phyloP scores from a whole-genome alignment of 2,888 invertebrate genomes.

The Nemoura dubitans region DNA sequence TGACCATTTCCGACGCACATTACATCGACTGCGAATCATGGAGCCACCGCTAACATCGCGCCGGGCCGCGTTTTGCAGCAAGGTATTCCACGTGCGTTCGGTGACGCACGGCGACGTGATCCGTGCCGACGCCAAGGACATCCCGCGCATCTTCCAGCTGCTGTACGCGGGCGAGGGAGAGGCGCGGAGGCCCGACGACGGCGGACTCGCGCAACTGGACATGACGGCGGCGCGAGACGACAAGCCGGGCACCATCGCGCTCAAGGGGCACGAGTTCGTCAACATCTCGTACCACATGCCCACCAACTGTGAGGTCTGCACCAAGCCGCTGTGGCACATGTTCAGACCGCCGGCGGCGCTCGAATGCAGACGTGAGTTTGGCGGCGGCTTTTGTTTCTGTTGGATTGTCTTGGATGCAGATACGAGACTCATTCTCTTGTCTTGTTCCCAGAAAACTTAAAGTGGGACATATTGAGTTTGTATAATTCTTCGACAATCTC shows the following conservation, averaged over 20 bases:
- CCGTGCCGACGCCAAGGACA: constrained; percentile 98
- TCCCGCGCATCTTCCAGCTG: constrained; percentile 97
- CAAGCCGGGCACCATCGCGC: constrained; percentile 72
- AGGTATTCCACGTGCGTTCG: constrained; percentile 97
- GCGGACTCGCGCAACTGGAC: constrained; percentile 51
- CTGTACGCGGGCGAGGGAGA: constrained; percentile 98
- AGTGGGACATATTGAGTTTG: too few relatives aligned
- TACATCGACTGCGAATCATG: too few relatives aligned
- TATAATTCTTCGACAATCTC: too few relatives aligned
- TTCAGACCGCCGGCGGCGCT: constrained; percentile 97
- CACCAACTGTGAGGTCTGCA: constrained; percentile 96
- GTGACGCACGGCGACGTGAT: constrained; percentile 99
- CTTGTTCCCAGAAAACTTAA: neutral
- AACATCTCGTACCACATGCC: constrained; percentile 98
- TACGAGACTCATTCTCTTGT: neutral
- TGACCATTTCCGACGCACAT: too few relatives aligned
- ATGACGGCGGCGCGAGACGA: constrained; percentile 59
- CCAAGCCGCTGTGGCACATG: constrained; percentile 97
- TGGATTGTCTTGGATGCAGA: neutral
- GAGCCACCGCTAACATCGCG: too few relatives aligned
- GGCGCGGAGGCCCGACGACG: constrained; percentile 79
- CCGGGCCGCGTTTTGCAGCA: constrained; percentile 70
- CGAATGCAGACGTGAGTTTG: constrained; percentile 85
- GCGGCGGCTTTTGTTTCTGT: neutral
- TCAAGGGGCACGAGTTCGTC: constrained; percentile 95